Percentiles rank a stretch among this genome's conserved stretches.
Evolutionary conservation across 2,797 vertebrate species (phyloP).

Genomic region (Columba guinea): DNA sequence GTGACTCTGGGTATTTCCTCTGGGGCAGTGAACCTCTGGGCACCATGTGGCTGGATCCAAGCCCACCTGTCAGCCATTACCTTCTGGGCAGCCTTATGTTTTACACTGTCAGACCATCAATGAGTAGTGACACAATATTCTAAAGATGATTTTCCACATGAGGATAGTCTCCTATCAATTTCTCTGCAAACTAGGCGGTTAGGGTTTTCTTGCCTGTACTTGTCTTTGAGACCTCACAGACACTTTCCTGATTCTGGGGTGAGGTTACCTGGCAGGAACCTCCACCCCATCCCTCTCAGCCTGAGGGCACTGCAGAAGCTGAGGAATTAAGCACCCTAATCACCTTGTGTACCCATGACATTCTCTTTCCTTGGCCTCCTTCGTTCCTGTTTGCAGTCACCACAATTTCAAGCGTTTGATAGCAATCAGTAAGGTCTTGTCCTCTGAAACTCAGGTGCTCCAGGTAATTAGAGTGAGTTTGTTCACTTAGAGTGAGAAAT

Average conservation of each 20-base stretch:
- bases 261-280: background rate
- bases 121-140: background rate
- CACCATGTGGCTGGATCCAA: background rate
- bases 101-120: background rate
- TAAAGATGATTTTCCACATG: background rate
- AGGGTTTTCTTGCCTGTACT: background rate
- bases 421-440: background rate
- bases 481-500: background rate
- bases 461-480: background rate
- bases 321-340: background rate
- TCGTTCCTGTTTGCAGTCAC: background rate
- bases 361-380: background rate
- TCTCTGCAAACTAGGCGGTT: background rate
- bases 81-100: background rate
- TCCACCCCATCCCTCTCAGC: background rate
- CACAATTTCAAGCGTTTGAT: background rate
- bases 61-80: background rate
- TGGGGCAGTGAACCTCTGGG: background rate
- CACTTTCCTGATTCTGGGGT: background rate
- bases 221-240: background rate
- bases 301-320: background rate
- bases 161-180: background rate
- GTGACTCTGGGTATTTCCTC: background rate
- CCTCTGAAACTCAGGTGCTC: background rate
- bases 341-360: accelerated